Evolutionary conservation across 2,888 invertebrate species (phyloP).

Genomic region (Drosophila diplacantha): DNA sequence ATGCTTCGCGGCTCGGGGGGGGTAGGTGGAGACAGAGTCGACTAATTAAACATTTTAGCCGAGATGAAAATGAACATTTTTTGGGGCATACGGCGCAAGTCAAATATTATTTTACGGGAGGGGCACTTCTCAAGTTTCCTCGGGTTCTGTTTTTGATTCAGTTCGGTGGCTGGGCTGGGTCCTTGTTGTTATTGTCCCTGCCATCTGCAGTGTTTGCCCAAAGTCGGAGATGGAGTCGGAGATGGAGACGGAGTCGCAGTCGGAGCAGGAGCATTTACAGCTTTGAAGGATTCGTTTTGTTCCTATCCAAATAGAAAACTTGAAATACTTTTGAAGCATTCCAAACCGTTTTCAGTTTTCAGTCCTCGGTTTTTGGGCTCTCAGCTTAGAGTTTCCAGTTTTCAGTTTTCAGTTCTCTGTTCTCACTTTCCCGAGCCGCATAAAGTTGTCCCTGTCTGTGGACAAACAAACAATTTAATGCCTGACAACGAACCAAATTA

Average conservation of each 20-base stretch:
- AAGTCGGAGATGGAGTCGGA: conserved; percentile 1
- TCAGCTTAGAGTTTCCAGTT: not conserved
- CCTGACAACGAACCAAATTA: conserved; percentile 49
- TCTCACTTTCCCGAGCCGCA: not conserved
- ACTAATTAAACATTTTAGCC: conserved; percentile 65
- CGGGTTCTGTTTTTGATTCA: conserved; percentile 10
- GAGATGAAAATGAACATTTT: conserved; percentile 57
- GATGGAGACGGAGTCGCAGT: conserved; percentile 27
- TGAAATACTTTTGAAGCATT: conserved; percentile 3
- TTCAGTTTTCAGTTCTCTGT: not conserved
- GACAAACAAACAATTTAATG: conserved; percentile 21
- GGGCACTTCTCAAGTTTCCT: conserved; percentile 6
- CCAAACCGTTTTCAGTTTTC: no score
- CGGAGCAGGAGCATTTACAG: conserved; percentile 17
- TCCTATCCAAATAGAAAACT: conserved; percentile 22
- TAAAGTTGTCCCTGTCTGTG: conserved; percentile 4
- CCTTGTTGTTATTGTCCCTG: conserved; percentile 26
- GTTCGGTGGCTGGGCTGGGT: not conserved
- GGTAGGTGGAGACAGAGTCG: conserved; percentile 15
- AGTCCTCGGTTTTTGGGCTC: not conserved
- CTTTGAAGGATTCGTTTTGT: conserved; percentile 18
- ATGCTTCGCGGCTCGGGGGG: not conserved
- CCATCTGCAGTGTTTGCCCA: conserved; percentile 45
- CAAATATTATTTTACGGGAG: conserved; percentile 45
- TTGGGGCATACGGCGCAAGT: conserved; percentile 22